Conservation (phyloP, 64 coral and sea anemone species). For the Cladopsammia gracilis region DNA sequence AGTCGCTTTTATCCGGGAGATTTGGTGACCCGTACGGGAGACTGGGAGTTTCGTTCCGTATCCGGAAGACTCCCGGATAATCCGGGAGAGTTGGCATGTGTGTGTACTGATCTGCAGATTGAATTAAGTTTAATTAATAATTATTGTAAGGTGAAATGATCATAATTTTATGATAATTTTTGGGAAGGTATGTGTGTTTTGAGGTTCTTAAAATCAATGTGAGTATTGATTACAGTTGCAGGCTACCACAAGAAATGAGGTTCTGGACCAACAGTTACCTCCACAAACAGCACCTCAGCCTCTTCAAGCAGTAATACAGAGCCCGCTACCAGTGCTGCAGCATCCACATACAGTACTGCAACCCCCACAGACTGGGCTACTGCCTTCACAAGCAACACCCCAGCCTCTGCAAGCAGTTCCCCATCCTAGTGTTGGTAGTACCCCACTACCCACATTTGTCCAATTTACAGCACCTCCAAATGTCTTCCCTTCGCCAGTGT, state of each 20-base stretch:
- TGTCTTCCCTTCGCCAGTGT: conserved; percentile 7
- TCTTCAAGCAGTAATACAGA: not conserved
- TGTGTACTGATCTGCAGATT: too few relatives aligned
- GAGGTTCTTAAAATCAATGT: too few relatives aligned
- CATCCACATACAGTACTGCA: not conserved
- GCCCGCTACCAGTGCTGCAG: not conserved
- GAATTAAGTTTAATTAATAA: too few relatives aligned
- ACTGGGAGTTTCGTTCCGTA: too few relatives aligned
- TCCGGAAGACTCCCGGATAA: too few relatives aligned
- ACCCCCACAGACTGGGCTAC: conserved; percentile 14
- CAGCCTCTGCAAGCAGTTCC: not conserved
- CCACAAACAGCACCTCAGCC: not conserved
- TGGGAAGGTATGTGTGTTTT: too few relatives aligned
- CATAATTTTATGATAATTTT: too few relatives aligned
- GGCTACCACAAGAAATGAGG: not conserved
- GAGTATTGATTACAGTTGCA: not conserved
- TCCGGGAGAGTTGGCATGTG: too few relatives aligned
- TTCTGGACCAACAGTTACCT: not conserved
- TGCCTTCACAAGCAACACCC: conserved; percentile 7
- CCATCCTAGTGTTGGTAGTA: not conserved
- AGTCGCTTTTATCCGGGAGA: too few relatives aligned
- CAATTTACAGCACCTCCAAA: conserved; percentile 11
- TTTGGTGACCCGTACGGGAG: too few relatives aligned
- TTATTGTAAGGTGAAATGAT: too few relatives aligned
- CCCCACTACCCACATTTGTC: not conserved